A percentile compares a stretch with the other conserved stretches of the same genome.
These are phyloP conservation scores for Sclerurus mexicanus DNA, from an alignment of 2,113 vertebrate genomes.

Conservation along the genomic window DNA sequence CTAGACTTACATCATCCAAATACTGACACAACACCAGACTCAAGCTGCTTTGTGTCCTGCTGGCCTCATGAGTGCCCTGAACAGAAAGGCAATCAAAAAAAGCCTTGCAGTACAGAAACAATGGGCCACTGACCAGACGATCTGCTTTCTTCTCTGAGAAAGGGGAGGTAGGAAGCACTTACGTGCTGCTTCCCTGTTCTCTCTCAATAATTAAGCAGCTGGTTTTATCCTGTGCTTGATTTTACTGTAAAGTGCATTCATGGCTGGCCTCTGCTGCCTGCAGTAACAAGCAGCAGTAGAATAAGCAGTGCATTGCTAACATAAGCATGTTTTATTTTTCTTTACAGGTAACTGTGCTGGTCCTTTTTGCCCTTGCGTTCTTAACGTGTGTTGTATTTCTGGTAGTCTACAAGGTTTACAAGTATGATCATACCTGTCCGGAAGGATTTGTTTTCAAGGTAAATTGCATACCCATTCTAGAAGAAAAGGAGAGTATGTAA, in stretches of 20 bases:
- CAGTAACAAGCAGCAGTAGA: background rate
- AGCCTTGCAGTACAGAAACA: background rate
- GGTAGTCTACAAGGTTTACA: constrained; percentile 98
- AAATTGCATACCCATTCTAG: background rate
- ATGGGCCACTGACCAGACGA: background rate
- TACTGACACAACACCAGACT: background rate
- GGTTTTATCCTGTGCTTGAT: background rate
- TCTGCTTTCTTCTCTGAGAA: background rate
- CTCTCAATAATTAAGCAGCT: background rate
- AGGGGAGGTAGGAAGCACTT: background rate
- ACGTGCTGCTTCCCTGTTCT: background rate
- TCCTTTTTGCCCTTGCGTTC: constrained; percentile 93
- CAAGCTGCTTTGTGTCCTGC: background rate
- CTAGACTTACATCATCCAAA: background rate
- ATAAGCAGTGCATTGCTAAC: background rate
- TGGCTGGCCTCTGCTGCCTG: background rate
- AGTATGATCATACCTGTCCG: constrained; percentile 93
- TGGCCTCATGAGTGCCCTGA: background rate
- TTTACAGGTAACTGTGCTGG: constrained; percentile 88
- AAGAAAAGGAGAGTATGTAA: background rate
- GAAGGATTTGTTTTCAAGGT: constrained; percentile 93
- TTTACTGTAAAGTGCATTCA: background rate
- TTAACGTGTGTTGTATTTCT: constrained; percentile 93
- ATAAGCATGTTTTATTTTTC: background rate
- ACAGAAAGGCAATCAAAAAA: background rate